These are phyloP conservation scores for Plumapathes pennacea DNA, from an alignment of 92 coral and sea anemone species.

Conservation along the genomic window DNA sequence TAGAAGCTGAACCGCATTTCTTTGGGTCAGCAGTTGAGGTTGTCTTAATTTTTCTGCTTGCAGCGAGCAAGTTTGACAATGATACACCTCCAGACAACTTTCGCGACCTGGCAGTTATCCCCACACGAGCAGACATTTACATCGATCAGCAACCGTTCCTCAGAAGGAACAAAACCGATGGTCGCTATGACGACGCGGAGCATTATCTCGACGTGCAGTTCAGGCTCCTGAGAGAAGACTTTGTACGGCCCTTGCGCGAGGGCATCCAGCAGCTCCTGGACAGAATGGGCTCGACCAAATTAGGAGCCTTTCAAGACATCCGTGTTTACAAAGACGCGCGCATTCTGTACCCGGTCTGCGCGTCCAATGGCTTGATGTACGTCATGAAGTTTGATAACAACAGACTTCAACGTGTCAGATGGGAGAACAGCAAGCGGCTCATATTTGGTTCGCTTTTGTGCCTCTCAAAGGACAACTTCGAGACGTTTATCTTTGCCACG, in stretches of 20 bases:
- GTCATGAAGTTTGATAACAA: constrained; percentile 68
- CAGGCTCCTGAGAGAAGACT: constrained; percentile 89
- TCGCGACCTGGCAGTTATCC: constrained; percentile 73
- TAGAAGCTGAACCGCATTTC: too few species aligned
- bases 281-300: constrained; percentile 36
- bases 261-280: constrained; percentile 65
- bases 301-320: constrained; percentile 61
- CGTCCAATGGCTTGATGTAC: constrained; percentile 60
- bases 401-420: constrained; percentile 51
- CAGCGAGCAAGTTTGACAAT: constrained; percentile 49
- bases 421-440: constrained; percentile 95
- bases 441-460: constrained; percentile 90
- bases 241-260: constrained; percentile 83
- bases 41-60: background rate
- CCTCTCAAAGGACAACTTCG: constrained; percentile 89
- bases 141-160: constrained; percentile 49
- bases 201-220: constrained; percentile 97
- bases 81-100: constrained; percentile 85
- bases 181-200: constrained; percentile 64
- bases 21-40: too few species aligned
- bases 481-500: constrained; percentile 80
- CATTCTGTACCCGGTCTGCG: constrained; percentile 63
- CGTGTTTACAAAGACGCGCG: constrained; percentile 77
- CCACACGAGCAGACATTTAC: constrained; percentile 70
- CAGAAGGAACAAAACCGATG: constrained; percentile 73